Conservation (phyloP, 2,797 vertebrate genomes). For the Sardinella longiceps region DNA sequence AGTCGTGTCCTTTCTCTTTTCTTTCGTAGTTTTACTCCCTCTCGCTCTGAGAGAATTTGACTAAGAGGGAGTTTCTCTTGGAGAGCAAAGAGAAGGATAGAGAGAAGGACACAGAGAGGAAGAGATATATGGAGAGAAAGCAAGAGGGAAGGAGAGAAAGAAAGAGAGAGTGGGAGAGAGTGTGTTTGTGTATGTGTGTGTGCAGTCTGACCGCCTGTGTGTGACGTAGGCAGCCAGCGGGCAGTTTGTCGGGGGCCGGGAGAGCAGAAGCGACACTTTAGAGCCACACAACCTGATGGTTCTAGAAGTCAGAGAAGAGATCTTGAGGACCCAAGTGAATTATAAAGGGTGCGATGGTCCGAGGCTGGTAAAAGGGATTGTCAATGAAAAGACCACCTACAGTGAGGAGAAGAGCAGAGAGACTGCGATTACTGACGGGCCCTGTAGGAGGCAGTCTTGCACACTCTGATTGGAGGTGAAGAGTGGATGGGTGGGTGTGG, state of each 20-base stretch:
- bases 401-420: constrained; percentile 86
- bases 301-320: constrained; percentile 99
- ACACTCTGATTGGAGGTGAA: constrained; percentile 73
- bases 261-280: constrained; percentile 67
- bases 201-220: constrained; percentile 51
- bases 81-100: not conserved
- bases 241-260: constrained; percentile 46
- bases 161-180: not conserved
- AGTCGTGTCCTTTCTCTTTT: constrained; percentile 48
- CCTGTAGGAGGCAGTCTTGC: constrained; percentile 69
- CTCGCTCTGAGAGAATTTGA: constrained; percentile 41
- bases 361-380: constrained; percentile 98
- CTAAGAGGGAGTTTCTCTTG: not conserved
- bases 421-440: constrained; percentile 79
- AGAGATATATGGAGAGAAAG: not conserved
- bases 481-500: not conserved
- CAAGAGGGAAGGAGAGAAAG: not conserved
- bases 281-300: constrained; percentile 87
- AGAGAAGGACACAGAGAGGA: not conserved
- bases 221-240: constrained; percentile 50
- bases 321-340: constrained; percentile 99
- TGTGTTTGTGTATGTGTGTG: constrained; percentile 35
- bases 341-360: constrained; percentile 97
- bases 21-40: constrained; percentile 54
- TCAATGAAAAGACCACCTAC: constrained; percentile 99